A percentile compares a stretch with the other conserved stretches of the same genome.
These are phyloP conservation scores for Maconellicoccus hirsutus DNA, from an alignment of 1,140 invertebrate species.

Conservation along the genomic window DNA sequence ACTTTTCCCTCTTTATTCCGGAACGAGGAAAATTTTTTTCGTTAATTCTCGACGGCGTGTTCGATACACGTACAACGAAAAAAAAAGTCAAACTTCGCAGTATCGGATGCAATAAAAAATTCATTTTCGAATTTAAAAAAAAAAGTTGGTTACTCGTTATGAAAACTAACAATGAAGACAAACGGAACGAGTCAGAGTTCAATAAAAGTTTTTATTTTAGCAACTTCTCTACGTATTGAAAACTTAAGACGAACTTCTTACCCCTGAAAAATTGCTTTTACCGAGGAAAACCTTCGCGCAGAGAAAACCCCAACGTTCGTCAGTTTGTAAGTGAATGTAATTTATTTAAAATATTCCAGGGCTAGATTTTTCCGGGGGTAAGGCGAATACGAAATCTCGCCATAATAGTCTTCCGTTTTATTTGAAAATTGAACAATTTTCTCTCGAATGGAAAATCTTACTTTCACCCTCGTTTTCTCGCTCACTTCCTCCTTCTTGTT, in stretches of 20 bases:
- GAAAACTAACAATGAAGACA: slow-evolving; percentile 18
- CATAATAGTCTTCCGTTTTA: slow-evolving; percentile 19
- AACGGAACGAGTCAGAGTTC: slow-evolving; percentile 14
- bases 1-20: too few relatives aligned
- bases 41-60: too few relatives aligned
- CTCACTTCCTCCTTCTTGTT: background rate
- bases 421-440: slow-evolving; percentile 22
- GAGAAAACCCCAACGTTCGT: background rate
- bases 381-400: slow-evolving; percentile 1
- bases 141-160: background rate
- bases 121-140: slow-evolving; percentile 7
- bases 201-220: slow-evolving; percentile 14
- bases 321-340: slow-evolving; percentile 20
- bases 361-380: background rate
- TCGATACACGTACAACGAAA: too few relatives aligned
- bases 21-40: too few relatives aligned
- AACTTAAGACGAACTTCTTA: slow-evolving; percentile 4
- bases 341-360: slow-evolving; percentile 20
- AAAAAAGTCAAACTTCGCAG: too few relatives aligned
- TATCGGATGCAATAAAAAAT: background rate
- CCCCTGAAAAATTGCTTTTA: background rate
- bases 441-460: slow-evolving; percentile 2
- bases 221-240: slow-evolving; percentile 12
- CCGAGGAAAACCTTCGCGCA: too few relatives aligned
- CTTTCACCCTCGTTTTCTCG: background rate